Evolutionary conservation across 2,113 vertebrate species (phyloP), one percentile per base, ranked within the genome.

Genomic region (Zootoca vivipara): DNA sequence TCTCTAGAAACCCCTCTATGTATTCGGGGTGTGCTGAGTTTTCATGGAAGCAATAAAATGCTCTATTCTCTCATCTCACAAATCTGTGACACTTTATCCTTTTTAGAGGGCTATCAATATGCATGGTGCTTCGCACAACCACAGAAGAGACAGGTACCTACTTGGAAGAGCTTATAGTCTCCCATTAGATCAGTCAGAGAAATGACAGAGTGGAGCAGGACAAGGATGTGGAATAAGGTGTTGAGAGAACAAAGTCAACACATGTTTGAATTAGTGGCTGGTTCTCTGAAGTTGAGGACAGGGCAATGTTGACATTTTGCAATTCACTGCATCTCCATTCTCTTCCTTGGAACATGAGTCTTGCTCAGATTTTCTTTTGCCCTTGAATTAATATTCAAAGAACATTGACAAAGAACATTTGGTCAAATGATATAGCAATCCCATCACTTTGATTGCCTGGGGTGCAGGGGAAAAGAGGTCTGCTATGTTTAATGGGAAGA

Each of bases 331-430:
- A 0, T 83, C 28, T 40, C 89, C 62, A 82, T 42, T 7, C 83
- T 35, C 81, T 65, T 69, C 38, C 82, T 91, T 85, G 65, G 4
- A 42, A 42, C 33, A 86, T 0, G 0, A 6, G 16, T 0, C 16
- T 2, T 20, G 7, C 58, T 18, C 1, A 12, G 42, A 62, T 42
- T n/a, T 33, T 0, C 0, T 0, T 0, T 78, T 85, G 6, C 2
- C 82, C 81, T 81, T 86, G 22, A 74, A 88, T 82, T 35, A 85
- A 67, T 83, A 86, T 16, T 56, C 30, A 9, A 33, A 7, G 33
- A 80, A 3, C 20, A 56, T 85, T 86, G 79, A 26, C 20, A 72
- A 85, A 89, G 22, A 89, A 20, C 52, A 0, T 3, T 56, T 24
- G 46, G 46, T 69, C 28, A 15, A 28, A 30, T 24, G 5, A 16